Evolutionary conservation across 1,140 invertebrate genomes (phyloP).

Genomic region (Tenebrio molitor): DNA sequence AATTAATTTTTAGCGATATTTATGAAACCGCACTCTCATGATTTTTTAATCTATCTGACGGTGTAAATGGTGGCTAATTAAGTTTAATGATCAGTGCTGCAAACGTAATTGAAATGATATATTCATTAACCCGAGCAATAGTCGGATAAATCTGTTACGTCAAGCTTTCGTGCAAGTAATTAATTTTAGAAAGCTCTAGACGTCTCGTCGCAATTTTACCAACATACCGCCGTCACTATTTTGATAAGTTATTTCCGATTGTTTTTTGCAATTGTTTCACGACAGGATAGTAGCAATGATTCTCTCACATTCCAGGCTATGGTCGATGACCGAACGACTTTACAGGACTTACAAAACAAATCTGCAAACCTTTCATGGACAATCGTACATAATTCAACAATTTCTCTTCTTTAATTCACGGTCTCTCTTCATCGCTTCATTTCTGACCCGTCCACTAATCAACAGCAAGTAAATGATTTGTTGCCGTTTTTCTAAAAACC

Average conservation of each 20-base stretch:
- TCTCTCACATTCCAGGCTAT: slow-evolving; percentile 18
- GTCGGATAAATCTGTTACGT: slow-evolving; percentile 13
- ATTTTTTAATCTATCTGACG: neutral
- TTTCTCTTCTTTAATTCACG: too few relatives aligned
- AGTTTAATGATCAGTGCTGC: neutral
- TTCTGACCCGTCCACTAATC: too few relatives aligned
- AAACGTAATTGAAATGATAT: slow-evolving; percentile 1
- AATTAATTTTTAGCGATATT: neutral
- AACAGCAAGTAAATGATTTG: too few relatives aligned
- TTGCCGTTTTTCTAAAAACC: slow-evolving; percentile 11
- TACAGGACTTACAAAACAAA: neutral
- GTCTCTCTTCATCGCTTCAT: too few relatives aligned
- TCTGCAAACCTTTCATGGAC: neutral
- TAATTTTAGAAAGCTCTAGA: slow-evolving; percentile 22
- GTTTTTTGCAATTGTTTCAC: slow-evolving; percentile 22
- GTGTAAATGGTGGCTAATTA: slow-evolving; percentile 1
- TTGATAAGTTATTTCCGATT: slow-evolving; percentile 6
- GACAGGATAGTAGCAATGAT: slow-evolving; percentile 16
- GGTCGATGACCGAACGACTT: slow-evolving; percentile 31
- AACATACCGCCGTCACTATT: neutral
- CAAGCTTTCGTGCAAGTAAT: slow-evolving; percentile 6
- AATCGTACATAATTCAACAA: neutral
- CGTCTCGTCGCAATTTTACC: neutral
- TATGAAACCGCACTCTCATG: neutral
- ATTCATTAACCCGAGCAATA: slow-evolving; percentile 12